These are phyloP conservation scores for Nomada lathburiana DNA, from an alignment of 2,888 invertebrate species.

Conservation along the genomic window DNA sequence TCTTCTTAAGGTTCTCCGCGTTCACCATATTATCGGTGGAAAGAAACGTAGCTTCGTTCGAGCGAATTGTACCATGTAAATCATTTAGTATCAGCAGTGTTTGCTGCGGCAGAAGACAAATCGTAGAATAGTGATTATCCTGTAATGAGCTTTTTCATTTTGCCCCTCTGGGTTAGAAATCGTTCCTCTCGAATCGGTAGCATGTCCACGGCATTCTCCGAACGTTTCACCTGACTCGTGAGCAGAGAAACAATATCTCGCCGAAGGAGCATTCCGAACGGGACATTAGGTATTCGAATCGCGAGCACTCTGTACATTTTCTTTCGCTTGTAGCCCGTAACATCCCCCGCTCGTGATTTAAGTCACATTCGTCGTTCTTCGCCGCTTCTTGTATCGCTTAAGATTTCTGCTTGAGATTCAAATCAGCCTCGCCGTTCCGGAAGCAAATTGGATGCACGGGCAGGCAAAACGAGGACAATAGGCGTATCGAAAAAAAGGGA, in stretches of 20 bases:
- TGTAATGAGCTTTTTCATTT: neutral
- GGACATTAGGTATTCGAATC: constrained; percentile 23
- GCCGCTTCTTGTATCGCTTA: constrained; percentile 29
- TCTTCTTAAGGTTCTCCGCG: constrained; percentile 13
- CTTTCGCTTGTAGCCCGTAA: constrained; percentile 18
- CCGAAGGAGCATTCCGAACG: neutral
- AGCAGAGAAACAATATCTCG: constrained; percentile 17
- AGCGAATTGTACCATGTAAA: neutral
- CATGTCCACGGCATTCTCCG: neutral
- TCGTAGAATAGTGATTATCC: neutral
- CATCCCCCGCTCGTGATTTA: constrained; percentile 23
- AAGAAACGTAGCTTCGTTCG: neutral
- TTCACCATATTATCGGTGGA: neutral
- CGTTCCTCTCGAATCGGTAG: neutral
- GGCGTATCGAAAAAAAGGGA: neutral
- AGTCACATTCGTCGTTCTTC: constrained; percentile 22
- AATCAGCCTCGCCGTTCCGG: constrained; percentile 3
- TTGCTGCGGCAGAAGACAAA: neutral
- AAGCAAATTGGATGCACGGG: neutral
- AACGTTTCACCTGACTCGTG: neutral
- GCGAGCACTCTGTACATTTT: constrained; percentile 14
- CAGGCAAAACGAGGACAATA: neutral
- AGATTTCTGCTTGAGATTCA: constrained; percentile 20
- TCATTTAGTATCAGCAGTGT: neutral
- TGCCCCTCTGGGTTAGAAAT: no score